Base-by-base conservation (phyloP, 2,888 invertebrate species). In the Macrophya alboannulata region DNA sequence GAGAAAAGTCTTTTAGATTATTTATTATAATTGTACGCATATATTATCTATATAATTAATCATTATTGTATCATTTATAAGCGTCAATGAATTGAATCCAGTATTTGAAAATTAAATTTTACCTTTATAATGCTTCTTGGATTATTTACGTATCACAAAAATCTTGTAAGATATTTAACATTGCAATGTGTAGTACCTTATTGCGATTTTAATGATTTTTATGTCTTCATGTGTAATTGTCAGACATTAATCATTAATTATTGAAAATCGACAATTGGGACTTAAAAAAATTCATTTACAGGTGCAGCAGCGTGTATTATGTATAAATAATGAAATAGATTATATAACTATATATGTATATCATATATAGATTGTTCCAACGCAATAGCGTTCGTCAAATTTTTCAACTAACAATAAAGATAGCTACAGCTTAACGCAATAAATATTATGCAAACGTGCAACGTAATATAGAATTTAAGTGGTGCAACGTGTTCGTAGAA, bases 391-490 rank as follows among this genome's bases (percentile, higher is more conserved):
- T 62, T 62, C 10, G 21, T 62, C 31, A 15, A n/a, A 85, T 72
- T 15, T 85, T 31, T 45, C 12, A 65, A 81, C 51, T 74, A 12
- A 37, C 40, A 17, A 51, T 77, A 55, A 55, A 81, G 31, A 55
- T 51, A 55, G 12, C 9, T 74, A 85, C 68, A 48, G 51, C 21
- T 51, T 59, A 85, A 65, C 45, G 51, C 65, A 68, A 79, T 59
- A 59, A 48, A 86, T 51, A 10, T 68, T 21, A 40, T 79, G 72
- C 43, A 62, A 84, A 72, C 55, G 86, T 84, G 86, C 85, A 85
- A 85, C 84, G 74, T 21, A 72, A 79, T 84, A 85, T 83, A 86
- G 45, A 86, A 65, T 81, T 84, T 48, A 85, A 71, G 76, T 72
- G 40, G 84, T 84, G 84, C 81, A 81, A 83, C 83, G 17, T 45